phyloP scores from a whole-genome alignment of 2,888 invertebrate species.

The Scrobipalpa costella region DNA sequence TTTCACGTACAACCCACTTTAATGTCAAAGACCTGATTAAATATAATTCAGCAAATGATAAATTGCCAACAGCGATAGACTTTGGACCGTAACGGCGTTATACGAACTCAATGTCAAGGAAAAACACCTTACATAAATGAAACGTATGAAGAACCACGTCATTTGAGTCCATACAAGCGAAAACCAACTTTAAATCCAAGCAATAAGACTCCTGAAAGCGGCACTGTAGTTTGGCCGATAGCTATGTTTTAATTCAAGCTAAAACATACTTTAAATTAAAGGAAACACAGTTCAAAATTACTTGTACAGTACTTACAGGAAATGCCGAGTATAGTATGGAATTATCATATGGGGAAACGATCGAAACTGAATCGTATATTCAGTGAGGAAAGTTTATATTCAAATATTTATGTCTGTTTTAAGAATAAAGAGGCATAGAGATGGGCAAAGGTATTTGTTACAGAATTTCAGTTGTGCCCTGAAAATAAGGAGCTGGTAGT shows the following conservation, averaged over 20 bases:
- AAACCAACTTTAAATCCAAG: not conserved
- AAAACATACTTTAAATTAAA: not conserved
- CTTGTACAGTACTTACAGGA: not conserved
- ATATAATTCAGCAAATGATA: too few species aligned
- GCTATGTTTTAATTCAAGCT: too few species aligned
- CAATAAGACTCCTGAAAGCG: not conserved
- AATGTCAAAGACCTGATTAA: not conserved
- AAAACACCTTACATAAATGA: not conserved
- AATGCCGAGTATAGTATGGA: not conserved
- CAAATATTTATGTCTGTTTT: not conserved
- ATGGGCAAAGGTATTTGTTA: too few species aligned
- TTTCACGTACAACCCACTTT: not conserved
- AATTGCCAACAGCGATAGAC: not conserved
- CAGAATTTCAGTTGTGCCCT: too few species aligned
- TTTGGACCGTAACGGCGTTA: not conserved
- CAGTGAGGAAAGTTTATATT: not conserved
- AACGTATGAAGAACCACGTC: not conserved
- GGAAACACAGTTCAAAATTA: not conserved
- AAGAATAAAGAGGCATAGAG: too few species aligned
- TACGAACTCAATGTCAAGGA: too few species aligned
- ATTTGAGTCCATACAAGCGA: not conserved
- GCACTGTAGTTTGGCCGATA: not conserved
- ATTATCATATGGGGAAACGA: not conserved
- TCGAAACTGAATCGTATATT: not conserved
- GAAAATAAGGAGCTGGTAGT: too few species aligned